Evolutionary conservation across 2,113 vertebrate genomes (phyloP).

Genomic region (Menidia beryllina): DNA sequence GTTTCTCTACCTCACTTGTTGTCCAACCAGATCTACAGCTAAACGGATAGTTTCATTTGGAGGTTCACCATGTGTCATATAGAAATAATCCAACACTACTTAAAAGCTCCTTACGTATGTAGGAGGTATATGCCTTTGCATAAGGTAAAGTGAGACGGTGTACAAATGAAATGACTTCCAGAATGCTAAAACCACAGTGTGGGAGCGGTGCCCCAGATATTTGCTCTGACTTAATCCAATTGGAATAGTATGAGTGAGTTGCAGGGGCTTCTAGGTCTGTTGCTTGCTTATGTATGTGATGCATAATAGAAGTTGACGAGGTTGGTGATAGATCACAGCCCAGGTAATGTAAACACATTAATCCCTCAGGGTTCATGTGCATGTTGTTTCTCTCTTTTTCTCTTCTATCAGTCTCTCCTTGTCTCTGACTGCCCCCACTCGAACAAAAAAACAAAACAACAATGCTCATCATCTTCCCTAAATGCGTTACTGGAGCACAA

Average conservation of each 20-base stretch:
- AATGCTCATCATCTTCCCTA: conserved; percentile 75
- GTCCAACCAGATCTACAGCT: conserved; percentile 34
- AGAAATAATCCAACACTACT: conserved; percentile 47
- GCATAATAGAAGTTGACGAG: conserved; percentile 80
- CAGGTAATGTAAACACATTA: conserved; percentile 83
- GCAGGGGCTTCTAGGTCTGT: conserved; percentile 69
- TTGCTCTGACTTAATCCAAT: conserved; percentile 75
- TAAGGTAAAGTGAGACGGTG: conserved; percentile 68
- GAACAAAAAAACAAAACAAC: no score
- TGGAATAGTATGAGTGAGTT: conserved; percentile 76
- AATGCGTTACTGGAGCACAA: conserved; percentile 80
- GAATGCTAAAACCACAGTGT: conserved; percentile 72
- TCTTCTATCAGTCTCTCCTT: conserved; percentile 35
- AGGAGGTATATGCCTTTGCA: conserved; percentile 51
- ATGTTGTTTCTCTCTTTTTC: conserved; percentile 57
- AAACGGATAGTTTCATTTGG: conserved; percentile 42
- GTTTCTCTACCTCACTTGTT: conserved; percentile 13
- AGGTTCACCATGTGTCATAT: conserved; percentile 54
- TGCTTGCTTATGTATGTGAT: conserved; percentile 76
- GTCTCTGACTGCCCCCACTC: conserved; percentile 19
- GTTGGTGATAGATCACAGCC: conserved; percentile 83
- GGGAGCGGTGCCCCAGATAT: conserved; percentile 68
- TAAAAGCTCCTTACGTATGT: conserved; percentile 53
- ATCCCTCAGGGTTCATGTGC: conserved; percentile 77
- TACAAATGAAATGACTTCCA: conserved; percentile 70